Percentiles rank a stretch among this genome's conserved stretches.
These are phyloP conservation scores for Mellilla xanthometata DNA, from an alignment of 2,888 invertebrate genomes.

Conservation along the genomic window DNA sequence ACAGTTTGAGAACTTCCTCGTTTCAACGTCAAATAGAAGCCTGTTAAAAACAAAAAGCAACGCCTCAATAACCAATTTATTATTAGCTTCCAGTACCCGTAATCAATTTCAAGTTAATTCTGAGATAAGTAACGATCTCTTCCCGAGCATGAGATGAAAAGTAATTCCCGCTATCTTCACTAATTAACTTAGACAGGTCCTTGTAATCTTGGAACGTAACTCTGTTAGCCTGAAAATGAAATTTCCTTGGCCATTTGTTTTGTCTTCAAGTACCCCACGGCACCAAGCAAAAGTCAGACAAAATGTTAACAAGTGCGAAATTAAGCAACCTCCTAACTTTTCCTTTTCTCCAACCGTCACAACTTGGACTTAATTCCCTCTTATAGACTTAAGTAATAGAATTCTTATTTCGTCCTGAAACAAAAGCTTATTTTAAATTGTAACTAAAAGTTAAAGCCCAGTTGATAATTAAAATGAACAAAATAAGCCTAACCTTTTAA, in stretches of 20 bases:
- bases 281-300: conserved; percentile 24
- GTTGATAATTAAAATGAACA: too few species aligned
- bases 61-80: too few species aligned
- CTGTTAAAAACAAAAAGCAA: too few species aligned
- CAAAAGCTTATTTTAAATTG: too few species aligned
- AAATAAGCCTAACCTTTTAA: too few species aligned
- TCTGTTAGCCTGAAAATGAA: conserved; percentile 34
- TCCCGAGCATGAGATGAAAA: conserved; percentile 8
- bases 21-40: too few species aligned
- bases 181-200: conserved; percentile 26
- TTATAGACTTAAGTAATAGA: conserved; percentile 18
- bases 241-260: conserved; percentile 35
- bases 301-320: conserved; percentile 39
- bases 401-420: too few species aligned
- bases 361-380: conserved; percentile 9
- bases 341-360: conserved; percentile 18
- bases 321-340: conserved; percentile 33
- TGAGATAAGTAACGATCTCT: conserved; percentile 1
- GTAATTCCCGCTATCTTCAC: conserved; percentile 16
- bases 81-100: too few species aligned
- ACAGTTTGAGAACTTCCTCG: too few species aligned
- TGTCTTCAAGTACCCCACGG: conserved; percentile 14
- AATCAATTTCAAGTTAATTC: not conserved
- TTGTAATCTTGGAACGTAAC: conserved; percentile 29
- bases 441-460: too few species aligned